Conservation (phyloP, 2,113 vertebrate species). For the Tachysurus vachellii region DNA sequence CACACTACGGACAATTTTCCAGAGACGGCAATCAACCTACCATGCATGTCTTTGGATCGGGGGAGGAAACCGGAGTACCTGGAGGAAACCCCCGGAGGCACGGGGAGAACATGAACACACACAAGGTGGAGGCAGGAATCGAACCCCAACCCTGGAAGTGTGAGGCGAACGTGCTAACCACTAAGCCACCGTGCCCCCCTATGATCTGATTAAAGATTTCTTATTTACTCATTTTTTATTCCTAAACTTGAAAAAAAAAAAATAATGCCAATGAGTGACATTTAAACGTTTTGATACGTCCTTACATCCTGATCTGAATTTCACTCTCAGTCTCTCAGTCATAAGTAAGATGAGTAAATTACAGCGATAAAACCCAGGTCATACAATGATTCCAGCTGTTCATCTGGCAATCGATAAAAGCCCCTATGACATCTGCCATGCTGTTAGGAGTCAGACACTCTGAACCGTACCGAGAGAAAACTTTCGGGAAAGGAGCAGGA, state of each 20-base stretch:
- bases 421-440: not conserved
- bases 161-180: too few relatives aligned
- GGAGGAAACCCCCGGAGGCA: too few relatives aligned
- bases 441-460: not conserved
- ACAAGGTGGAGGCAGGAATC: too few relatives aligned
- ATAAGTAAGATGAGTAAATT: not conserved
- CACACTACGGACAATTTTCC: too few relatives aligned
- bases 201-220: too few relatives aligned
- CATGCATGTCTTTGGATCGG: too few relatives aligned
- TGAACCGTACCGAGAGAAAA: not conserved
- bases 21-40: too few relatives aligned
- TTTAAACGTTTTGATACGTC: not conserved
- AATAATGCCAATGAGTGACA: not conserved
- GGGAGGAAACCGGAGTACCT: too few relatives aligned
- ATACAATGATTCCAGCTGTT: not conserved
- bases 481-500: constrained; percentile 33
- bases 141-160: too few relatives aligned
- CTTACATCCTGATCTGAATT: not conserved
- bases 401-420: not conserved
- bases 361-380: not conserved
- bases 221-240: too few relatives aligned
- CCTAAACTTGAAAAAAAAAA: not conserved
- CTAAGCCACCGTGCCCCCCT: too few relatives aligned
- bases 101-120: too few relatives aligned
- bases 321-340: not conserved